These are phyloP conservation scores for Gymnorhina tibicen DNA, from an alignment of 2,113 vertebrate genomes.

Conservation along the genomic window DNA sequence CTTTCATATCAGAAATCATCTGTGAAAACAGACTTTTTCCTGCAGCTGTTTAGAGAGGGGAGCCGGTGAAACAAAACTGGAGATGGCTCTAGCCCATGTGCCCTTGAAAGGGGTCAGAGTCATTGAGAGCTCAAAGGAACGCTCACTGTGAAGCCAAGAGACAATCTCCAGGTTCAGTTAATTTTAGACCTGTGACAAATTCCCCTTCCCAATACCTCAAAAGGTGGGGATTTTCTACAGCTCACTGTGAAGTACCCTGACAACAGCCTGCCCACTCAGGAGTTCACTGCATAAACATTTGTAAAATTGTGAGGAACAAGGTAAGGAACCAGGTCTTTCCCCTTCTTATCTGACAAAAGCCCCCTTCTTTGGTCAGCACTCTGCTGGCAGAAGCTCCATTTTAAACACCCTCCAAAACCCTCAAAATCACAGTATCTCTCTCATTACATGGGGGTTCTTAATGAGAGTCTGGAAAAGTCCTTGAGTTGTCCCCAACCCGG, in stretches of 20 bases:
- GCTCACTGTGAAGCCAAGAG: neutral
- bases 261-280: neutral
- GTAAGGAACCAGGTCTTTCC: neutral
- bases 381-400: neutral
- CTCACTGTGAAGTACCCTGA: neutral
- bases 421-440: neutral
- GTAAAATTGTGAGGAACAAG: neutral
- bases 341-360: neutral
- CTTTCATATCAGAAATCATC: neutral
- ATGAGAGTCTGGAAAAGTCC: neutral
- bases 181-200: neutral
- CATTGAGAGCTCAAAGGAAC: neutral
- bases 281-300: neutral
- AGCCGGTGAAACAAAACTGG: neutral
- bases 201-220: neutral
- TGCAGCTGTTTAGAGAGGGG: neutral
- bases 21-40: neutral
- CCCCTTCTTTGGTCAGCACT: neutral
- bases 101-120: neutral
- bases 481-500: neutral
- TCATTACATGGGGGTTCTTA: neutral
- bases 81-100: neutral
- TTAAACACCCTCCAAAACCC: neutral
- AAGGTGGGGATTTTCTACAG: neutral
- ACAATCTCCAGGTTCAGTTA: neutral